Percentiles rank a stretch among this genome's conserved stretches.
Evolutionary conservation across 2,888 invertebrate species (phyloP).

Genomic region (Acronicta psi): DNA sequence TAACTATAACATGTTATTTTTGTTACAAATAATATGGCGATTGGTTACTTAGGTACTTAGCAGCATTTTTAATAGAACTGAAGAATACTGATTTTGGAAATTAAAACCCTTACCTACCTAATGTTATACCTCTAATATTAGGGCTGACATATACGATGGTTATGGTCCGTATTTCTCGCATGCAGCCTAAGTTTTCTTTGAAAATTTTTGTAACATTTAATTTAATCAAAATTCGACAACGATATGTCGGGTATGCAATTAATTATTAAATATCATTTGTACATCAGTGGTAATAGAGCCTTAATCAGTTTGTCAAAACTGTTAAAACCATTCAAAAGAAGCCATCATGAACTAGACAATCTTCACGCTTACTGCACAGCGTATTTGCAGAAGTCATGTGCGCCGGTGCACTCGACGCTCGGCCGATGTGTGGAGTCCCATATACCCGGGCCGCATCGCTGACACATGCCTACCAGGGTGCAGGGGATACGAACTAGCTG

Average conservation of each 20-base stretch:
- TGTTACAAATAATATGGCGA: slow-evolving; percentile 27
- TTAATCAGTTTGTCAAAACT: not conserved
- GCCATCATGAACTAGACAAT: not conserved
- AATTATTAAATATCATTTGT: not conserved
- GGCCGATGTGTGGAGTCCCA: slow-evolving; percentile 98
- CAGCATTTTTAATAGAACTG: not conserved
- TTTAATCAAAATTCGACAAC: not conserved
- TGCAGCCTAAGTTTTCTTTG: no score
- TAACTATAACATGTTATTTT: not conserved
- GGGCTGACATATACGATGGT: not conserved
- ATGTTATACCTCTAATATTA: not conserved
- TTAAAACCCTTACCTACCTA: not conserved
- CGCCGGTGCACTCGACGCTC: slow-evolving; percentile 94
- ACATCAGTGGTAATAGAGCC: not conserved
- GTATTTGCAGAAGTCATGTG: slow-evolving; percentile 90
- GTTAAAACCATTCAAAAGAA: not conserved
- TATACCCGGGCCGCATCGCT: slow-evolving; percentile 96
- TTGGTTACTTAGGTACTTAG: not conserved
- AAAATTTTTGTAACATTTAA: no score
- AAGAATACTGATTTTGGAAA: slow-evolving; percentile 23
- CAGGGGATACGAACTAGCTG: slow-evolving; percentile 96
- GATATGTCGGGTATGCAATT: not conserved
- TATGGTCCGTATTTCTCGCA: not conserved
- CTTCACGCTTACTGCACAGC: slow-evolving; percentile 71
- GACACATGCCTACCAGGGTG: slow-evolving; percentile 95